Evolutionary conservation across 2,113 vertebrate species (phyloP).

Genomic region (Embiotoca jacksoni): DNA sequence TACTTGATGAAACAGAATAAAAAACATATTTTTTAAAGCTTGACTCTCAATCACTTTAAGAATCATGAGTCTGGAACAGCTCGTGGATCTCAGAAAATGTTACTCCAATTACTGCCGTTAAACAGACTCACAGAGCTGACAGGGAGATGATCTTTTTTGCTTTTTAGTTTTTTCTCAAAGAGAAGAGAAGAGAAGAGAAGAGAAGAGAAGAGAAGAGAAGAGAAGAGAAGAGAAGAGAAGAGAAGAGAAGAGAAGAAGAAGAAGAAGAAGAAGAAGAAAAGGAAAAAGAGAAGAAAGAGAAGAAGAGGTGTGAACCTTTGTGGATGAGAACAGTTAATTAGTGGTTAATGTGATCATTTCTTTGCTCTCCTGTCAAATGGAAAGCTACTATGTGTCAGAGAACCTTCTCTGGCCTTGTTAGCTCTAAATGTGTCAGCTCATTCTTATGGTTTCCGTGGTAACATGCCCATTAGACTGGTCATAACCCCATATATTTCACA

Average conservation of each 20-base stretch:
- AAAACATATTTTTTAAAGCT: background rate
- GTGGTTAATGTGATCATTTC: conserved; percentile 27
- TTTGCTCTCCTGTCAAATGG: conserved; percentile 43
- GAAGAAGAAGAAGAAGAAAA: conserved; percentile 14
- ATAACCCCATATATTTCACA: conserved; percentile 20
- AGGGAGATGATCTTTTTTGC: conserved; percentile 13
- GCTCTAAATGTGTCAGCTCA: conserved; percentile 10
- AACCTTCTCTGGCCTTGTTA: conserved; percentile 49
- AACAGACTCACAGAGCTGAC: conserved; percentile 19
- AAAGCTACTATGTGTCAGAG: conserved; percentile 34
- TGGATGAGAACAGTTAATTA: conserved; percentile 42
- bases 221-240: conserved; percentile 22
- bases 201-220: background rate
- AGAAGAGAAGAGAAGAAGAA: background rate
- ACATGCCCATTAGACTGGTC: conserved; percentile 53
- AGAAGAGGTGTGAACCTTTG: conserved; percentile 19
- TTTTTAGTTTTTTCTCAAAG: conserved; percentile 9
- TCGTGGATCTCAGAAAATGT: conserved; percentile 9
- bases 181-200: background rate
- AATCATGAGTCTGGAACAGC: conserved; percentile 13
- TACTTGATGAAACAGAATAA: background rate
- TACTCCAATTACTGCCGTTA: conserved; percentile 51
- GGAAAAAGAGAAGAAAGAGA: conserved; percentile 15
- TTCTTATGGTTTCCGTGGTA: conserved; percentile 67
- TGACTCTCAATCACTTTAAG: conserved; percentile 14